Base-by-base conservation (phyloP, 2,113 vertebrate species). In the Hydropotes inermis region DNA sequence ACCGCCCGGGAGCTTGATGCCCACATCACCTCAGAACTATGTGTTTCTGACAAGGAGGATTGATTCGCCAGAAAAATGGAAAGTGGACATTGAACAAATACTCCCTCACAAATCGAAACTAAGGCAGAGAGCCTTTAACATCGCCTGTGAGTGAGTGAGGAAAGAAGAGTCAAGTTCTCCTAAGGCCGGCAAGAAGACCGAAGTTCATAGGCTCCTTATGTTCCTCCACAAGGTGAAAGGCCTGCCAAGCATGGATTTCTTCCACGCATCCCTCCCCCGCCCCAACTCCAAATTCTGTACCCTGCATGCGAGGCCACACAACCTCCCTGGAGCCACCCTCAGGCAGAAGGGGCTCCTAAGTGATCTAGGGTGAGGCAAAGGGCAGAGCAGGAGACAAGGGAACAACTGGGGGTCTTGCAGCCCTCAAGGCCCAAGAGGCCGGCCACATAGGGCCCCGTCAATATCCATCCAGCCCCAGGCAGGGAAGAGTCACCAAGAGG, bases 1-100 rank as follows among this genome's bases (percentile, higher is more conserved):
- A 0, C 36, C 1, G 13, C 30, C 91, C 52, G 21, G 3, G 57
- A 54, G 54, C 81, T 61, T 14, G 5, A 82, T 15, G 17, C 47
- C 91, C 82, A 47, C 70, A 4, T 15, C 6, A n/a, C 36, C 94
- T 85, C 33, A 0, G 43, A 64, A 78, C 82, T 27, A 7, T 1
- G 4, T 58, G 47, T 52, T 94, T 97, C 95, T 95, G 89, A 97
- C 83, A 33, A 78, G 88, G 82, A 90, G 43, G 39, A 93, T n/a
- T 83, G 91, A 89, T 93, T 91, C 45, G 47, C 82, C 0, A 1
- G 52, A 70, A 60, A 96, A 91, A 52, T 21, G 54, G 50, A 81
- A 76, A 94, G 60, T 19, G 78, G 45, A 87, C 70, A 43, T 28
- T 33, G 86, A 94, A 52, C 81, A 89, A 94, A 86, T n/a, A 28